Conservation (phyloP, 1,140 invertebrate genomes). For the Monochamus saltuarius region DNA sequence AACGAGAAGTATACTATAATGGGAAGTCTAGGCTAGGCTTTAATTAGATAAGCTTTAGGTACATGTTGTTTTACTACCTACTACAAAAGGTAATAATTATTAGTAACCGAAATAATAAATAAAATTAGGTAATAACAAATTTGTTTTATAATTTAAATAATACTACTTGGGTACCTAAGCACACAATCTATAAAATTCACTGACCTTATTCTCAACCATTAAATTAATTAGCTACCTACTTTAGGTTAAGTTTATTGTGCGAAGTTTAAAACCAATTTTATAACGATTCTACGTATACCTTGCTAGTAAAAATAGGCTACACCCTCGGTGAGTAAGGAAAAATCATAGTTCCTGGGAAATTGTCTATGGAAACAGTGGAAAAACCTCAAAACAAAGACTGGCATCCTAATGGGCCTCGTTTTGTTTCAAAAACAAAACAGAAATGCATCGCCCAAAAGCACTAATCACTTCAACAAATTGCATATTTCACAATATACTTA, state of each 20-base stretch:
- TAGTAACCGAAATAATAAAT: not conserved
- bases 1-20: too few species aligned
- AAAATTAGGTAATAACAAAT: too few species aligned
- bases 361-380: not conserved
- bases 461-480: constrained; percentile 2
- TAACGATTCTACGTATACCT: too few species aligned
- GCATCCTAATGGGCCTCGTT: constrained; percentile 14
- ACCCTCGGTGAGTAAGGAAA: too few species aligned
- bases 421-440: constrained; percentile 24
- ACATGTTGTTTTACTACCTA: too few species aligned
- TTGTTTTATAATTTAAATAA: not conserved
- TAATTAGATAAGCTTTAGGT: too few species aligned
- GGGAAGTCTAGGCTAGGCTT: too few species aligned
- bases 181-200: constrained; percentile 8
- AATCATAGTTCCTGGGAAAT: too few species aligned
- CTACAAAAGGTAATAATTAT: too few species aligned
- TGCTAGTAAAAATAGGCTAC: too few species aligned
- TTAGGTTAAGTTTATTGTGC: constrained; percentile 6
- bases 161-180: not conserved
- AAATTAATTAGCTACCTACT: not conserved
- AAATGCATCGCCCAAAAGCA: not conserved
- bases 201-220: constrained; percentile 14
- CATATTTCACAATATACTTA: constrained; percentile 36
- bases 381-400: constrained; percentile 32
- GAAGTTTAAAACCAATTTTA: too few species aligned